These are phyloP conservation scores for Steinernema khuongi DNA, from an alignment of 1,140 invertebrate genomes.

Conservation along the genomic window DNA sequence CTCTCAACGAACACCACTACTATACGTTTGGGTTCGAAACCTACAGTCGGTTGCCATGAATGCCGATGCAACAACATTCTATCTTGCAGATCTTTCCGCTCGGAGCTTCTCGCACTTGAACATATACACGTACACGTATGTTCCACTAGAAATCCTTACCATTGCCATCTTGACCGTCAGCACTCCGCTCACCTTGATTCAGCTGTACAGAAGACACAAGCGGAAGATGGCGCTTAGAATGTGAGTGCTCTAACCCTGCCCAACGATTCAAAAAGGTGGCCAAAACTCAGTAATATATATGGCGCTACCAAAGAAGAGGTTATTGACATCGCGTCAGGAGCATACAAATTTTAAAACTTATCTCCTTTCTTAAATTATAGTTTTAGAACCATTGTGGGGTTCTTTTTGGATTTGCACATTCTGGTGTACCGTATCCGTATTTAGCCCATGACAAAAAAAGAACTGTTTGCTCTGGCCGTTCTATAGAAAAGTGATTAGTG, in stretches of 20 bases:
- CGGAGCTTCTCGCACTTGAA: constrained; percentile 29
- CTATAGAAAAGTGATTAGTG: too few relatives aligned
- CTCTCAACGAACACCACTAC: constrained; percentile 43
- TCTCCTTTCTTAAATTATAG: too few relatives aligned
- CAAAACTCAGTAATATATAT: too few relatives aligned
- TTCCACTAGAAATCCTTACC: constrained; percentile 53
- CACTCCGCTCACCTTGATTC: constrained; percentile 57
- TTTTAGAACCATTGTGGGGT: neutral
- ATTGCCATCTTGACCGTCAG: constrained; percentile 49
- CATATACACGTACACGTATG: constrained; percentile 52
- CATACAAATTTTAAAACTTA: too few relatives aligned
- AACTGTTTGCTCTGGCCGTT: too few relatives aligned
- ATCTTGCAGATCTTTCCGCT: neutral
- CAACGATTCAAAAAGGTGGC: too few relatives aligned
- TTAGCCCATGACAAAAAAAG: too few relatives aligned
- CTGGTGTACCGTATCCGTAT: too few relatives aligned
- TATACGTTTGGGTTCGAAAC: constrained; percentile 55
- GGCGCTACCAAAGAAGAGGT: too few relatives aligned
- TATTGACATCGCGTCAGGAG: too few relatives aligned
- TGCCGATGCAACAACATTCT: constrained; percentile 39
- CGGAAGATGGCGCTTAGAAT: constrained; percentile 55
- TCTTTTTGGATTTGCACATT: neutral
- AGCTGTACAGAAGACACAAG: constrained; percentile 55
- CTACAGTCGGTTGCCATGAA: neutral
- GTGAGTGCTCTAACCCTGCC: constrained; percentile 37